Conservation (phyloP, 2,113 vertebrate genomes). For the Vidua chalybeata region DNA sequence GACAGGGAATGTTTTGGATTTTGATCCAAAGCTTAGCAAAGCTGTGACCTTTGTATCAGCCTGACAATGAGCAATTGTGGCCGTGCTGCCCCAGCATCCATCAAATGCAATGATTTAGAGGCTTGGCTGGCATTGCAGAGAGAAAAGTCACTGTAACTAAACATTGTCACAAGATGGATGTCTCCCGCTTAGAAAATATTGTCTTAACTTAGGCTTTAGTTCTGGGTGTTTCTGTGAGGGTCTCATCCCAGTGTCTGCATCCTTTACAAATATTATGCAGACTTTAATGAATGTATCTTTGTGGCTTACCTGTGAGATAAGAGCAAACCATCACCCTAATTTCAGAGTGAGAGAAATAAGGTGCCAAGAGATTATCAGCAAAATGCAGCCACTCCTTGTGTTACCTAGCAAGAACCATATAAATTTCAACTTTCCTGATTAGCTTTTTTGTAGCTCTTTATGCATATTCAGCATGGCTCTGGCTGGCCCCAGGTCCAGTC, state of each 20-base stretch:
- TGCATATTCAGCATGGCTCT: neutral
- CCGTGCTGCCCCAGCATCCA: slow-evolving; percentile 4
- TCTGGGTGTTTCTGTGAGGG: slow-evolving; percentile 1
- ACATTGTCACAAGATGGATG: slow-evolving; percentile 41
- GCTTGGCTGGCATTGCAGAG: slow-evolving; percentile 21
- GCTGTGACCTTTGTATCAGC: slow-evolving; percentile 26
- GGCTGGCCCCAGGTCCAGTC: neutral
- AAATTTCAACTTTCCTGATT: neutral
- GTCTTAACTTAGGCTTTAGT: slow-evolving; percentile 16
- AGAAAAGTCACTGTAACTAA: slow-evolving; percentile 48
- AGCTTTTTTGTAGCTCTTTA: neutral
- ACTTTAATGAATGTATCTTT: neutral
- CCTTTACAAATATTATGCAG: neutral
- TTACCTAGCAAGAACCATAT: neutral
- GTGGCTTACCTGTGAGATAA: neutral
- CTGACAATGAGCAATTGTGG: slow-evolving; percentile 40
- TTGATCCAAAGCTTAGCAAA: slow-evolving; percentile 26
- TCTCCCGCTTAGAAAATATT: slow-evolving; percentile 32
- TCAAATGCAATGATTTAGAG: slow-evolving; percentile 35
- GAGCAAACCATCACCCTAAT: neutral
- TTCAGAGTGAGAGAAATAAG: neutral
- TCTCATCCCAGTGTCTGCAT: neutral
- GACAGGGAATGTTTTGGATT: neutral
- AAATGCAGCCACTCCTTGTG: neutral
- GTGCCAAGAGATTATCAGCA: neutral